Conservation (phyloP, 2,113 vertebrate species). For the Silurus glanis region DNA sequence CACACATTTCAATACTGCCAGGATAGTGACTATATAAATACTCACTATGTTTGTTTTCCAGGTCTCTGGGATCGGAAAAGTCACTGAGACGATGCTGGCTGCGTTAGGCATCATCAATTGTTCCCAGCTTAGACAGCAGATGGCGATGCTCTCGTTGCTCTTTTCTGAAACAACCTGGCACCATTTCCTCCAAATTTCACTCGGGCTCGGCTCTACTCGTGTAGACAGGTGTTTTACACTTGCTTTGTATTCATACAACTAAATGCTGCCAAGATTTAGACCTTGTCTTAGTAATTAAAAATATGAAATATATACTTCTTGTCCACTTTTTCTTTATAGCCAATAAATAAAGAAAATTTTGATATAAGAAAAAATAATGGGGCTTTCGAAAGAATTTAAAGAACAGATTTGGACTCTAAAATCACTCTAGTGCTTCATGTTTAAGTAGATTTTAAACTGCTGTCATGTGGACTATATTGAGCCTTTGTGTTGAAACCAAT, state of each 20-base stretch:
- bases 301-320: neutral
- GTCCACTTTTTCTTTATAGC: neutral
- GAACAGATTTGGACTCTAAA: neutral
- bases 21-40: neutral
- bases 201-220: conserved; percentile 86
- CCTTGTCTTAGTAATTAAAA: neutral
- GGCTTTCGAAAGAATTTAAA: neutral
- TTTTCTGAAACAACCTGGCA: conserved; percentile 90
- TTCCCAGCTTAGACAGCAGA: conserved; percentile 86
- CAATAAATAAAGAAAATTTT: neutral
- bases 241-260: neutral
- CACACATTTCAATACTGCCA: neutral
- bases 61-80: conserved; percentile 94
- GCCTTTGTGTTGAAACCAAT: neutral
- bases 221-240: conserved; percentile 77
- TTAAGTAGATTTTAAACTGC: neutral
- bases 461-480: neutral
- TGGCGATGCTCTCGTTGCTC: conserved; percentile 85
- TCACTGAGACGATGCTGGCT: conserved; percentile 95
- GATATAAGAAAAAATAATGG: neutral
- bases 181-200: conserved; percentile 86
- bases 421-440: neutral
- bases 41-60: conserved; percentile 57
- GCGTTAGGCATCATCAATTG: conserved; percentile 85
- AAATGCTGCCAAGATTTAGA: neutral